A percentile compares a stretch with the other conserved stretches of the same genome.
These are phyloP conservation scores for Apotomis betuletana DNA, from an alignment of 2,888 invertebrate species.

Conservation along the genomic window DNA sequence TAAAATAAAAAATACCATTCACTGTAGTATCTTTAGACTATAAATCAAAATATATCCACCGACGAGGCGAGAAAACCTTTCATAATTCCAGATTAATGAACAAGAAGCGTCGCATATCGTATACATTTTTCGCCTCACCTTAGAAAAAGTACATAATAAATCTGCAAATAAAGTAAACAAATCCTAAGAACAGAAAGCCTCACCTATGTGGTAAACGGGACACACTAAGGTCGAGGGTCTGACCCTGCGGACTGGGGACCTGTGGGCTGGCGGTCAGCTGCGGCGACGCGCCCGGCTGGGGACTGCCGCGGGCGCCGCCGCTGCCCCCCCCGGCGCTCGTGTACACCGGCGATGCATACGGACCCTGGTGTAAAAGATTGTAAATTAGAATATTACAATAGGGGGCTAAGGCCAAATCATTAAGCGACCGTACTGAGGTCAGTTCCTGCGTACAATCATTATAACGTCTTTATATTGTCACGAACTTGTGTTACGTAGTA, in stretches of 20 bases:
- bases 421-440: slow-evolving; percentile 4
- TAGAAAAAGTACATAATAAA: too few species aligned
- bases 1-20: too few species aligned
- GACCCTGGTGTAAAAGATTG: slow-evolving; percentile 76
- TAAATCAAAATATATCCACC: too few species aligned
- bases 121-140: too few species aligned
- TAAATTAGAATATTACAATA: slow-evolving; percentile 13
- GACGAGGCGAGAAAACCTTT: too few species aligned
- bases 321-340: slow-evolving; percentile 87
- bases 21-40: too few species aligned
- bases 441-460: background rate
- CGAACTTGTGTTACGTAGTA: too few species aligned
- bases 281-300: slow-evolving; percentile 93
- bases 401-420: background rate
- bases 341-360: slow-evolving; percentile 90
- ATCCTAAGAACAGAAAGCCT: slow-evolving; percentile 58
- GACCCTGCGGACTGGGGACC: slow-evolving; percentile 95
- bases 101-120: too few species aligned
- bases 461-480: too few species aligned
- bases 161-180: slow-evolving; percentile 10
- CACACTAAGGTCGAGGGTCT: slow-evolving; percentile 94
- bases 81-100: too few species aligned
- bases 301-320: slow-evolving; percentile 89
- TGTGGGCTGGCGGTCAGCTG: slow-evolving; percentile 92
- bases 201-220: slow-evolving; percentile 94